Percentiles rank a stretch among this genome's conserved stretches.
Evolutionary conservation across 2,113 vertebrate species (phyloP).

Genomic region (Toxotes jaculatrix): DNA sequence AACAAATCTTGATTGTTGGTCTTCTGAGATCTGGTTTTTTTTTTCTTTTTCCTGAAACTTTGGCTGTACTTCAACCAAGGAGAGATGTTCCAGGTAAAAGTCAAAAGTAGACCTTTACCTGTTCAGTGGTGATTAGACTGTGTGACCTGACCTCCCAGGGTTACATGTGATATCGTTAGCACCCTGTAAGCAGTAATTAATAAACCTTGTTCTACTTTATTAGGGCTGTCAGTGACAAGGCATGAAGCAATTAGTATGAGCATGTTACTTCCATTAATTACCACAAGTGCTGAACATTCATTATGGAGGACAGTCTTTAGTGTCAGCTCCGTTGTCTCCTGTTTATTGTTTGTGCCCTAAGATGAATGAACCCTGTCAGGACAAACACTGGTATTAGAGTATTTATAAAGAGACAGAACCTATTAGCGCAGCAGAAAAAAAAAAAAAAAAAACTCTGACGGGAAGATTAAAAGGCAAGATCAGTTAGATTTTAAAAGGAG

Average conservation of each 20-base stretch:
- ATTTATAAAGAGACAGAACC: not conserved
- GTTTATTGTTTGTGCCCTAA: slow-evolving; percentile 1
- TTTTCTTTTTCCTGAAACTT: not conserved
- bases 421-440: not conserved
- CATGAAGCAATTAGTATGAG: slow-evolving; percentile 64
- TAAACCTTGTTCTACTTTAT: slow-evolving; percentile 68
- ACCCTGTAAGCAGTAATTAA: slow-evolving; percentile 67
- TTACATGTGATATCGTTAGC: slow-evolving; percentile 60
- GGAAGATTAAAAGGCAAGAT: not conserved
- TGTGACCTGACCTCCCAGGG: slow-evolving; percentile 31
- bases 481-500: not conserved
- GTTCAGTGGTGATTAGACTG: slow-evolving; percentile 8
- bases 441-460: not conserved
- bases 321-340: slow-evolving; percentile 5
- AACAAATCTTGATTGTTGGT: not conserved
- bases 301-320: slow-evolving; percentile 36
- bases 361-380: not conserved
- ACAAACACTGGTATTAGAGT: not conserved
- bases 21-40: too few relatives aligned
- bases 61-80: not conserved
- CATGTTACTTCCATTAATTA: slow-evolving; percentile 51
- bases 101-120: slow-evolving; percentile 29
- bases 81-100: not conserved
- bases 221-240: slow-evolving; percentile 59
- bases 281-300: slow-evolving; percentile 50